phyloP scores from a whole-genome alignment of 1,140 invertebrate species.

The Agrilus planipennis region DNA sequence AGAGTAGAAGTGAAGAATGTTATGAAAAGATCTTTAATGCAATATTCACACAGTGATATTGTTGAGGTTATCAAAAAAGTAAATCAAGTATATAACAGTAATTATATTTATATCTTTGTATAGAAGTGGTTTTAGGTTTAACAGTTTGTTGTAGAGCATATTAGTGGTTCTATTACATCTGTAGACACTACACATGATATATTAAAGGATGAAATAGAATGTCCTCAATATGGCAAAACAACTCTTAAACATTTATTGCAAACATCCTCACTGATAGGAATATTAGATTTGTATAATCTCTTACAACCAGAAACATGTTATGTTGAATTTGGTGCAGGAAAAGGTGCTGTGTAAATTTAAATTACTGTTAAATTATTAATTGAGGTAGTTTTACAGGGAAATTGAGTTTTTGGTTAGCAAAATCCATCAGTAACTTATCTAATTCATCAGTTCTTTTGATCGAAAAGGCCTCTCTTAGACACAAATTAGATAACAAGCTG shows the following conservation, averaged over 20 bases:
- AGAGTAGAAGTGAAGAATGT: conserved; percentile 26
- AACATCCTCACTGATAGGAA: conserved; percentile 51
- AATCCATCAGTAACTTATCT: conserved; percentile 38
- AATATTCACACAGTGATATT: conserved; percentile 35
- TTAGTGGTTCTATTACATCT: conserved; percentile 29
- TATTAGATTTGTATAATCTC: conserved; percentile 45
- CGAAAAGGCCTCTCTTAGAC: conserved; percentile 63
- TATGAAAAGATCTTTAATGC: conserved; percentile 30
- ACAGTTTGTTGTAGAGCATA: conserved; percentile 2
- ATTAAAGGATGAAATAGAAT: conserved; percentile 45
- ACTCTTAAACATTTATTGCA: conserved; percentile 59
- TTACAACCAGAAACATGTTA: conserved; percentile 50
- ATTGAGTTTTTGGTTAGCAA: conserved; percentile 60
- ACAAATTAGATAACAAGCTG: conserved; percentile 67
- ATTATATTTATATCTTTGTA: conserved; percentile 2
- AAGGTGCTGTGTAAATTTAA: conserved; percentile 41
- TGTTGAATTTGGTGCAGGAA: conserved; percentile 81
- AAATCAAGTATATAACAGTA: conserved; percentile 34
- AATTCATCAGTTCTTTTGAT: conserved; percentile 49
- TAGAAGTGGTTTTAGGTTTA: not conserved
- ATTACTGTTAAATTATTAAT: not conserved
- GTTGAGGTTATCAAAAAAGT: conserved; percentile 37
- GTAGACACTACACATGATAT: conserved; percentile 38
- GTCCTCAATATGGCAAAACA: conserved; percentile 47
- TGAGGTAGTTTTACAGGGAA: conserved; percentile 40